Base-by-base conservation (phyloP, 2,113 vertebrate species). In the Prunella fulvescens region DNA sequence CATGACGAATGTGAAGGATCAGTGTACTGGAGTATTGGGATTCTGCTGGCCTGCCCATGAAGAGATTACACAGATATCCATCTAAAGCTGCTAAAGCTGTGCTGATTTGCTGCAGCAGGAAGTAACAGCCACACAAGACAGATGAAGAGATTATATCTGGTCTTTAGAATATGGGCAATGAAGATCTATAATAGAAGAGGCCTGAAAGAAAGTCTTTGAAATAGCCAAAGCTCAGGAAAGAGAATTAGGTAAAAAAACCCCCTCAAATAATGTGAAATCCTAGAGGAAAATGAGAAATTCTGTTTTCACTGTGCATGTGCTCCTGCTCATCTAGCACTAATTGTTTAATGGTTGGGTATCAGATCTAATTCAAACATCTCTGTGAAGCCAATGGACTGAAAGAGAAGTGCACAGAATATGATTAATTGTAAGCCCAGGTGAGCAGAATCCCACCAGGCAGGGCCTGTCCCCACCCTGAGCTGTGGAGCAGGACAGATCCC, bases 41-140 rank as follows among this genome's bases (percentile, higher is more conserved):
- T 60, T 81, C 57, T 82, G 61, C 78, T 91, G 84, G 79, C 20
- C 56, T 81, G 65, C 14, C 47, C 15, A 28, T 15, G 39, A 72
- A 84, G 65, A 71, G 70, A 87, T 93, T 91, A 91, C 24, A 37
- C 0, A 91, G 87, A 87, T 89, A 94, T 37, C 39, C 70, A 95
- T 85, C 92, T 90, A 94, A 94, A 96, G 53, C 79, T 92, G 54
- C 74, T 85, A 79, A 93, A 93, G 47, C 77, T 91, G 45, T 19
- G 19, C 44, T 29, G 24, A 71, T 92, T 91, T 58, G 48, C 74
- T 89, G 48, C 73, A 91, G 73, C 26, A 84, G 61, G 48, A 56
- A 79, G 65, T 79, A 81, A 91, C 58, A 89, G 73, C 56, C 17
- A 25, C 77, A 89, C 39, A 84, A 51, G n/a, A 79, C 0, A 90